phyloP scores from a whole-genome alignment of 2,113 vertebrate species.

The Xerus inauris region DNA sequence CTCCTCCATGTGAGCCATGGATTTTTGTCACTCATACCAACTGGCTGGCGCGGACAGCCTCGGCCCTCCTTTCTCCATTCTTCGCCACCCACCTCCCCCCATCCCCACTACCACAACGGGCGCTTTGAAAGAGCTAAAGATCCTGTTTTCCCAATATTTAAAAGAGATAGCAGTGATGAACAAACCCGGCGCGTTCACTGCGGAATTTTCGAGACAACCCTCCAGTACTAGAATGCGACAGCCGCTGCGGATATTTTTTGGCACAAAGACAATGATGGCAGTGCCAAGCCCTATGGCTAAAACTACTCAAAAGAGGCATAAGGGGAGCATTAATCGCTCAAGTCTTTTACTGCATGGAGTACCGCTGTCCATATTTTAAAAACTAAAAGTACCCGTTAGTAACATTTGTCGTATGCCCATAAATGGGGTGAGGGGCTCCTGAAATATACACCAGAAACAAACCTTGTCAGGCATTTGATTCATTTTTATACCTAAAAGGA shows the following conservation, averaged over 20 bases:
- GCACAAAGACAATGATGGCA: slow-evolving; percentile 93
- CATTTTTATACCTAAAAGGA: slow-evolving; percentile 79
- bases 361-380: slow-evolving; percentile 88
- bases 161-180: slow-evolving; percentile 71
- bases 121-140: slow-evolving; percentile 56
- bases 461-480: slow-evolving; percentile 78
- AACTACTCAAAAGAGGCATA: slow-evolving; percentile 95
- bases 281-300: slow-evolving; percentile 98
- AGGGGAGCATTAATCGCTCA: slow-evolving; percentile 94
- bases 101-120: background rate
- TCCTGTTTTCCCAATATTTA: slow-evolving; percentile 73
- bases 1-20: slow-evolving; percentile 49
- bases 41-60: slow-evolving; percentile 40
- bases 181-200: slow-evolving; percentile 85
- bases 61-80: slow-evolving; percentile 24
- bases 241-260: slow-evolving; percentile 98
- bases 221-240: slow-evolving; percentile 94
- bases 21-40: slow-evolving; percentile 74
- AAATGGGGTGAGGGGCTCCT: background rate
- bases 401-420: slow-evolving; percentile 75
- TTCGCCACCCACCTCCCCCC: background rate
- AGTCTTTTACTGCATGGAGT: slow-evolving; percentile 88
- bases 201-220: slow-evolving; percentile 91
- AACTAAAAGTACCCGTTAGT: slow-evolving; percentile 82
- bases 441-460: slow-evolving; percentile 74